Evolutionary conservation across 1,140 invertebrate species (phyloP).

Genomic region (Paraescarpia echinospica): DNA sequence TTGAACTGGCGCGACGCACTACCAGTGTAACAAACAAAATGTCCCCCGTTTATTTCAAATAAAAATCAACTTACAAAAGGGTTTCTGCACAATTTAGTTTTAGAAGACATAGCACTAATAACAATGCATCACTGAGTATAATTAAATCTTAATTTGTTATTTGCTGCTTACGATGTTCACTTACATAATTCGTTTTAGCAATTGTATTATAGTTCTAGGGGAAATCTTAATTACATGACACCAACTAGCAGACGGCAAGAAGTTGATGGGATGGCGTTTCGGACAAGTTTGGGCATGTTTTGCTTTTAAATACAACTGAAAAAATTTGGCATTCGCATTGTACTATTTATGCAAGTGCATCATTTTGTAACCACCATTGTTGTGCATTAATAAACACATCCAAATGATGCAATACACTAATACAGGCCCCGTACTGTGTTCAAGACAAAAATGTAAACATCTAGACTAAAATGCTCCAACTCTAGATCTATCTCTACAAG

Average conservation of each 20-base stretch:
- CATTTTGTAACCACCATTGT: too few species aligned
- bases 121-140: background rate
- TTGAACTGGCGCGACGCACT: constrained; percentile 3
- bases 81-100: background rate
- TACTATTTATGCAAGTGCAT: background rate
- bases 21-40: background rate
- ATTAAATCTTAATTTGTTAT: background rate
- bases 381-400: too few species aligned
- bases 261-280: background rate
- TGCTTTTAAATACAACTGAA: background rate
- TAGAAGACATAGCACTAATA: background rate
- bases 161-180: background rate
- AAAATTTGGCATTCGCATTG: background rate
- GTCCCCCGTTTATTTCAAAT: background rate
- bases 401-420: too few species aligned
- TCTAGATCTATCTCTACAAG: too few species aligned
- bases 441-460: too few species aligned
- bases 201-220: background rate
- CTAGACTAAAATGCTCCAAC: too few species aligned
- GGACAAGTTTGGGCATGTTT: background rate
- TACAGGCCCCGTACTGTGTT: too few species aligned
- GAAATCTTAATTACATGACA: background rate
- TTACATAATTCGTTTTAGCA: background rate
- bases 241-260: background rate
- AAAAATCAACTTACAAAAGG: background rate